Evolutionary conservation across 1,140 invertebrate species (phyloP), one percentile per base, ranked within the genome.

Genomic region (Hycleus cichorii): DNA sequence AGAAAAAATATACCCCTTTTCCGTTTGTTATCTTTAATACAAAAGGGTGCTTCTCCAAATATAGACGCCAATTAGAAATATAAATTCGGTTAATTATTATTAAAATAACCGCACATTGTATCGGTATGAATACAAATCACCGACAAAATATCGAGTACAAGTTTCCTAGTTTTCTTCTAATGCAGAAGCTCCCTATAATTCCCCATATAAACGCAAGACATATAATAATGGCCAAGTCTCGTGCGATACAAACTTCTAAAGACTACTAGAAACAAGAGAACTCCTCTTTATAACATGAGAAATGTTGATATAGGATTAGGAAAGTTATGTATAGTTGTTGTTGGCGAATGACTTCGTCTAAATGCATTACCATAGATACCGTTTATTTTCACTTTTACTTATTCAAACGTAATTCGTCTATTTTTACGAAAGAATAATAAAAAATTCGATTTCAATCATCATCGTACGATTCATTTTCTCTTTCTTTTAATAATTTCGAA

Each of bases 211-310:
- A 53, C 51, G 51, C 51, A 53, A 53, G 51, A 53, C 51, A 53
- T 53, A 53, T 53, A 53, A 53, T 53, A 53, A 53, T 53, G 51
- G 51, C 51, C 38, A 12, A 53, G 51, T 53, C 51, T 53, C 51
- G 18, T 45, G 42, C 51, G 51, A 53, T 53, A 53, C 51, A 53
- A 53, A 53, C 51, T 53, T 53, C 51, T 53, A 53, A 53, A 53
- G 51, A 53, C 51, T 53, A 45, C 51, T 53, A 42, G 42, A 53
- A 53, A 53, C 51, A 53, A 53, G 51, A 53, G 46, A 45, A 53
- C 40, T 45, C 51, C 51, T 53, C 49, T 51, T 45, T 44, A 53
- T 27, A 53, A 53, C 51, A 53, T 53, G 51, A 53, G 51, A 53
- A 53, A 53, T 53, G 51, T 53, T 53, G 42, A 45, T 53, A 45